These are phyloP conservation scores for Conus ventricosus DNA, from an alignment of 1,140 invertebrate genomes.

Conservation along the genomic window DNA sequence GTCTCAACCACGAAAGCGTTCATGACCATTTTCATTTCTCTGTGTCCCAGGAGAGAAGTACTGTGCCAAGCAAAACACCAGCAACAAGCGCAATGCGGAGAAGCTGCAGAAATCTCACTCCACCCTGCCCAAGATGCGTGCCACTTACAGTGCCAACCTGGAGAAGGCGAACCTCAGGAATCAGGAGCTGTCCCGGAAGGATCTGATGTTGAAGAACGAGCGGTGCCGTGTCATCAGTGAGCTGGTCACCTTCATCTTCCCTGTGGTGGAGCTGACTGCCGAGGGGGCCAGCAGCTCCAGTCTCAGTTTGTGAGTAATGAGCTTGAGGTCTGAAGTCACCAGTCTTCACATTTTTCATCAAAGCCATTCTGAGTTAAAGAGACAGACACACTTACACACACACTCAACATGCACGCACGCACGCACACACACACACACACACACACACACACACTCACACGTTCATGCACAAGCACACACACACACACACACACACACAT, in stretches of 20 bases:
- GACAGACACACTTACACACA: too few relatives aligned
- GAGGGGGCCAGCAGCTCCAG: not conserved
- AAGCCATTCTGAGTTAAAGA: not conserved
- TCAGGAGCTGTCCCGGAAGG: not conserved
- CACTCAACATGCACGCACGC: too few relatives aligned
- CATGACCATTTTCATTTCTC: too few relatives aligned
- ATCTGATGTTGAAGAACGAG: not conserved
- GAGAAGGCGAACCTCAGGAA: not conserved
- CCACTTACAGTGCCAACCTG: not conserved
- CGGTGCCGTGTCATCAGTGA: not conserved
- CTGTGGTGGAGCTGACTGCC: conserved; percentile 22
- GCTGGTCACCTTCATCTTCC: conserved; percentile 27
- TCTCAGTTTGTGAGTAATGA: conserved; percentile 19
- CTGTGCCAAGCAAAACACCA: too few relatives aligned
- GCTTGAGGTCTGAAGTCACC: too few relatives aligned
- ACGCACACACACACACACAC: too few relatives aligned
- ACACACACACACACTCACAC: not conserved
- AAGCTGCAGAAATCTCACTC: not conserved
- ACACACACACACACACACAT: not conserved
- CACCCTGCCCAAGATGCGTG: not conserved
- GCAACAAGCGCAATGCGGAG: not conserved
- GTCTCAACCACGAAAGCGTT: too few relatives aligned
- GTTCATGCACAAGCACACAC: too few relatives aligned
- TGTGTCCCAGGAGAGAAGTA: not conserved
- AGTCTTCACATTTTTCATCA: too few relatives aligned